Evolutionary conservation across 2,113 vertebrate genomes (phyloP).

Genomic region (Dipodomys ordii): DNA sequence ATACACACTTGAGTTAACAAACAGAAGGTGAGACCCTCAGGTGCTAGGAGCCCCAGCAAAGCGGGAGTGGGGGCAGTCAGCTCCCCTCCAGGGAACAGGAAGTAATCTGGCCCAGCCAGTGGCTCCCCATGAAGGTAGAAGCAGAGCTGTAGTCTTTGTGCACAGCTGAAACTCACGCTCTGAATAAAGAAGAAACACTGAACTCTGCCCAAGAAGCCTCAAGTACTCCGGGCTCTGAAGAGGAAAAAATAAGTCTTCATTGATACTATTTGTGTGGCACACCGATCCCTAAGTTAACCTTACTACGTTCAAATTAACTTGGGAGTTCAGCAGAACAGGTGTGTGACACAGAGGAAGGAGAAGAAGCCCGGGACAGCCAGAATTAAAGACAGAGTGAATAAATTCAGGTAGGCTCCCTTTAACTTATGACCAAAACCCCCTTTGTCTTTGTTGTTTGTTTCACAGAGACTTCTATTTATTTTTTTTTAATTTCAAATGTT

Average conservation of each 20-base stretch:
- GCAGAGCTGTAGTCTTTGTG: not conserved
- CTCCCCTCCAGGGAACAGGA: not conserved
- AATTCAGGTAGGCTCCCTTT: not conserved
- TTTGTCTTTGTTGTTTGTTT: too few relatives aligned
- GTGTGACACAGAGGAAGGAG: too few relatives aligned
- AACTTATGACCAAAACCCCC: not conserved
- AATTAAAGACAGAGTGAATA: too few relatives aligned
- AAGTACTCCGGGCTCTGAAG: not conserved
- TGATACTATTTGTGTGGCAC: not conserved
- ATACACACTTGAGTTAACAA: not conserved
- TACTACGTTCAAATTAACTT: too few relatives aligned
- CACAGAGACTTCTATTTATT: not conserved
- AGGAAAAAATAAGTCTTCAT: not conserved
- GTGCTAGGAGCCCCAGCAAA: too few relatives aligned
- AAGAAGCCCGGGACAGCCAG: too few relatives aligned
- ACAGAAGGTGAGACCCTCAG: not conserved
- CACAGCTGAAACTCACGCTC: not conserved
- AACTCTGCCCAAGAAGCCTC: accelerated
- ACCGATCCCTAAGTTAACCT: not conserved
- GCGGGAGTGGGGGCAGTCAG: accelerated
- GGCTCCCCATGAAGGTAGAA: not conserved
- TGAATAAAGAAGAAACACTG: not conserved
- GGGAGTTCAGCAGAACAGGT: too few relatives aligned
- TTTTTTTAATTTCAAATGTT: not conserved
- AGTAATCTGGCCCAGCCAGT: not conserved